Base-by-base conservation (phyloP, 2,888 invertebrate genomes). In the Melinaea menophilus region DNA sequence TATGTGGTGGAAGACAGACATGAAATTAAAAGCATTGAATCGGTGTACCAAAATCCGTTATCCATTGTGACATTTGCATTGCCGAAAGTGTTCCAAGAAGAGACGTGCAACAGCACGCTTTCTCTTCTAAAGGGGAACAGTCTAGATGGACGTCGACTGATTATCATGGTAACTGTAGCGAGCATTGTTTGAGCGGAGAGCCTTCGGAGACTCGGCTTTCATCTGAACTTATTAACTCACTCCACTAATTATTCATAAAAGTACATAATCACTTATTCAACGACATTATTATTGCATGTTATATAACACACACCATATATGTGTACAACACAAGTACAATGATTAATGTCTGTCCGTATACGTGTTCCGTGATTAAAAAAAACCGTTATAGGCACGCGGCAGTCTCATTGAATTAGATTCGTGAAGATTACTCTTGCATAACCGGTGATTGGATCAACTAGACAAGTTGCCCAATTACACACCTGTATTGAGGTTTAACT, bases 21-120 rank as follows among this genome's bases (percentile, higher is more conserved):
- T 78, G 78, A 86, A 84, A 85, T 82, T 73, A 81, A 82, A 81
- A 81, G 77, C 79, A 80, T 81, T 73, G 78, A 79, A 80, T 78
- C 80, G 75, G 72, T 77, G 72, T 73, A 74, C 75, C 69, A 74
- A 71, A 78, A 78, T 79, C 85, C 85, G 84, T 85, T 85, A 85
- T 76, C 79, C 84, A 89, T 88, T 88, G 87, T 88, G 80, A 81
- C 83, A 88, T 86, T 88, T 82, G 81, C 78, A 84, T 72, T 75
- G 77, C 79, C 73, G 84, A 88, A 84, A 86, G 83, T 81, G 78
- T 89, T 88, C 89, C 79, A 74, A 88, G 90, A 90, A 88, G 80
- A 78, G 76, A 71, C 77, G 74, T 80, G 79, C 77, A 81, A 77
- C 78, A 78, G 76, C 77, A 74, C 79, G 79, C 90, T 89, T 89